Percentiles rank a stretch among this genome's conserved stretches.
Evolutionary conservation across 2,888 invertebrate genomes (phyloP).

Genomic region (Coelopa pilipes): DNA sequence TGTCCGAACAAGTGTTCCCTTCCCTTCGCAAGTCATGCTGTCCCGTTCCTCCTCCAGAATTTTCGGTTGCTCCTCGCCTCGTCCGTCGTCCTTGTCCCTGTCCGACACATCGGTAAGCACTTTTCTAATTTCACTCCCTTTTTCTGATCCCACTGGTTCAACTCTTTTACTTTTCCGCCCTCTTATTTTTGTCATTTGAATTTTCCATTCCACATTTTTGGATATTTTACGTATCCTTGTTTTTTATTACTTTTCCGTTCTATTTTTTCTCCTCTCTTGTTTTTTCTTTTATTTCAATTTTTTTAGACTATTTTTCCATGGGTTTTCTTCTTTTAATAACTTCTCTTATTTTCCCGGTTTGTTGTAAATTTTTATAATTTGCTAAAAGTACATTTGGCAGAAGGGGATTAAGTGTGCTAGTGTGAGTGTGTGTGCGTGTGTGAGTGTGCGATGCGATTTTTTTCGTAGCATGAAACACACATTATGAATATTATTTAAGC

Average conservation of each 20-base stretch:
- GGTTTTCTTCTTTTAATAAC: neutral
- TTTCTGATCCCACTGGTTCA: neutral
- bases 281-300: constrained; percentile 18
- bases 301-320: neutral
- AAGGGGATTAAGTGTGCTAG: constrained; percentile 26
- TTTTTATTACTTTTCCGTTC: neutral
- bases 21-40: constrained; percentile 4
- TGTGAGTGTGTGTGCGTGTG: constrained; percentile 22
- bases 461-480: constrained; percentile 37
- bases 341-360: neutral
- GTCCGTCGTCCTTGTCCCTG: neutral
- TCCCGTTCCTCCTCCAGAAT: neutral
- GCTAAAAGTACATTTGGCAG: constrained; percentile 34
- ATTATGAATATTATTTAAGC: constrained; percentile 47
- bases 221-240: too few species aligned
- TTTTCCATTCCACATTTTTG: constrained; percentile 1
- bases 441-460: constrained; percentile 16
- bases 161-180: neutral
- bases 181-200: too few species aligned
- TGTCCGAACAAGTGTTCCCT: too few species aligned
- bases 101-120: constrained; percentile 10
- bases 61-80: neutral
- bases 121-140: constrained; percentile 20
- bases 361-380: constrained; percentile 38
- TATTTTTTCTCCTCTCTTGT: neutral